A percentile compares a stretch with the other conserved stretches of the same genome.
These are phyloP conservation scores for Pterobdella sp. DNA, from an alignment of 2,888 invertebrate species.

Conservation along the genomic window DNA sequence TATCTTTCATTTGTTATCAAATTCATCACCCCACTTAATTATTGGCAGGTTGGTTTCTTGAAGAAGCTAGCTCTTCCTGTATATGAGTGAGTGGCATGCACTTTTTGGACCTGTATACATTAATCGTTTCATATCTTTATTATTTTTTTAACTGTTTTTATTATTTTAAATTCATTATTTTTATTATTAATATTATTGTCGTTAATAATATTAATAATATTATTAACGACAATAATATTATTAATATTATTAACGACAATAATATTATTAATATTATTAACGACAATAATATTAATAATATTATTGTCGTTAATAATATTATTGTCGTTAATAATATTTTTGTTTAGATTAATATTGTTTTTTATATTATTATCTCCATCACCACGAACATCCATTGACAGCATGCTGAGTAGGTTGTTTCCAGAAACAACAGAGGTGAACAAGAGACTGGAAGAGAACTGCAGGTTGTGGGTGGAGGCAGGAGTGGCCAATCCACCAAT, in stretches of 20 bases:
- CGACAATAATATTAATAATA: too few species aligned
- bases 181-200: too few species aligned
- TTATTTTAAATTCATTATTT: neutral
- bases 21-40: neutral
- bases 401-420: conserved; percentile 43
- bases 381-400: conserved; percentile 31
- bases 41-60: conserved; percentile 59
- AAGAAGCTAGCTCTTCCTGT: conserved; percentile 57
- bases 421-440: conserved; percentile 40
- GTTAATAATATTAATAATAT: too few species aligned
- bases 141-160: conserved; percentile 10
- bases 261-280: too few species aligned
- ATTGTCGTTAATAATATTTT: neutral
- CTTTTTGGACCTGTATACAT: conserved; percentile 1
- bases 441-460: conserved; percentile 44
- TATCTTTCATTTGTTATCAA: neutral
- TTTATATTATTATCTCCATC: neutral
- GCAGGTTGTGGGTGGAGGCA: conserved; percentile 43
- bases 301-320: too few species aligned
- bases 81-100: conserved; percentile 47
- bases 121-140: neutral
- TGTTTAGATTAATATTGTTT: neutral
- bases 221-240: too few species aligned
- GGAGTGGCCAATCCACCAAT: neutral
- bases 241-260: too few species aligned